These are phyloP conservation scores for Orbicella faveolata DNA, from an alignment of 64 coral and sea anemone species.

Conservation along the genomic window DNA sequence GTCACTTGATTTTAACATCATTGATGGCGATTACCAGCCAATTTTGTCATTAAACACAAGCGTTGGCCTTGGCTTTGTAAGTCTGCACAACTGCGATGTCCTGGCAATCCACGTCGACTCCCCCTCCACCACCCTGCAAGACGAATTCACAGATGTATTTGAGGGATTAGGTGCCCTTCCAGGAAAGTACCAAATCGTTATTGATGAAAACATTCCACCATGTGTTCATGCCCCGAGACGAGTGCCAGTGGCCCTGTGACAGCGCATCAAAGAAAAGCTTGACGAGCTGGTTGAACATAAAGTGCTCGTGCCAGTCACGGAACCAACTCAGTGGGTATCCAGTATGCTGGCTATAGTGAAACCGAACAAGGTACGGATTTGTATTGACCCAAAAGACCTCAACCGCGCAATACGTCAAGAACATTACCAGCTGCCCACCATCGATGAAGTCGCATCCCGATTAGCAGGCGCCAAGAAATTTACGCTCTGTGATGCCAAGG, in stretches of 20 bases:
- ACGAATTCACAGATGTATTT: slow-evolving; percentile 42
- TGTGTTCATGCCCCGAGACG: slow-evolving; percentile 25
- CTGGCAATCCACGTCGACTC: not conserved
- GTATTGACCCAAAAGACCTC: no score
- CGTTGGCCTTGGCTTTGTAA: no score
- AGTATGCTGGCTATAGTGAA: slow-evolving; percentile 26
- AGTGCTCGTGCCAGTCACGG: slow-evolving; percentile 29
- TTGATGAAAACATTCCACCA: slow-evolving; percentile 13
- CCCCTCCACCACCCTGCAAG: not conserved
- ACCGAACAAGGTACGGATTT: no score
- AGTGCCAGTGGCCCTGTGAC: slow-evolving; percentile 28
- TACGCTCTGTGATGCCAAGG: not conserved
- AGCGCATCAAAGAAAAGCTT: slow-evolving; percentile 35
- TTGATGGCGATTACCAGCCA: no score
- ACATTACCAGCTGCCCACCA: not conserved
- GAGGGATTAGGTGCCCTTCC: slow-evolving; percentile 33
- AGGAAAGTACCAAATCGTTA: not conserved
- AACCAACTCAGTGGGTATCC: slow-evolving; percentile 49
- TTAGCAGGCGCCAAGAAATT: slow-evolving; percentile 36
- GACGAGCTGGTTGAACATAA: slow-evolving; percentile 24
- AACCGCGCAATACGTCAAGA: no score
- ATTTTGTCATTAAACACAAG: no score
- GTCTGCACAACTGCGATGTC: not conserved
- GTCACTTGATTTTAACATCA: no score
- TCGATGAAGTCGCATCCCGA: slow-evolving; percentile 13